Conservation (phyloP, 1,140 invertebrate genomes). For the Hypothenemus hampei region DNA sequence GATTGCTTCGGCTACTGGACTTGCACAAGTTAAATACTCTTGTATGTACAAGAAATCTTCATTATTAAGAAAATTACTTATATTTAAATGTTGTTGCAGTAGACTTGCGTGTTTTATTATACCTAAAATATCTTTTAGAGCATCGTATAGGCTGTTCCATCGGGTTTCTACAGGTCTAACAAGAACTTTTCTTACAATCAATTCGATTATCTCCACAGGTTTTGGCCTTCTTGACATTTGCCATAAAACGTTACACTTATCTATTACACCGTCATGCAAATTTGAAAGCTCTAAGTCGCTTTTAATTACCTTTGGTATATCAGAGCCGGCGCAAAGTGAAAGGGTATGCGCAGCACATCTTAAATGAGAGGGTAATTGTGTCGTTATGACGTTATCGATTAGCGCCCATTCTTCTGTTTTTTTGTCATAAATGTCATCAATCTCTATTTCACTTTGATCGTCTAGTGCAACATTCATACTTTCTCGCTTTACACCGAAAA, state of each 20-base stretch:
- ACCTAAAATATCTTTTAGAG: not conserved
- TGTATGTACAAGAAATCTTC: not conserved
- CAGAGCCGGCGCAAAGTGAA: not conserved
- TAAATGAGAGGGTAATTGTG: not conserved
- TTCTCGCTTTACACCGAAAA: not conserved
- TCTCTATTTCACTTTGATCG: not conserved
- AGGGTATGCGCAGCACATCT: not conserved
- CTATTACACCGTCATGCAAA: not conserved
- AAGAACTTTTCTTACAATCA: not conserved
- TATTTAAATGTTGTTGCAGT: not conserved
- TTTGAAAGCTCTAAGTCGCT: not conserved
- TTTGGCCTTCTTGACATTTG: not conserved
- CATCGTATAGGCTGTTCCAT: not conserved
- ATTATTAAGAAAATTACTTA: not conserved
- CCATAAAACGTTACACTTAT: not conserved
- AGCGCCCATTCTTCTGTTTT: not conserved
- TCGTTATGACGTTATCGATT: not conserved
- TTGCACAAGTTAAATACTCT: not conserved
- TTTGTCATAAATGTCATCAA: too few relatives aligned
- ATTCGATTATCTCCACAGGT: not conserved
- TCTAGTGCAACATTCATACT: not conserved
- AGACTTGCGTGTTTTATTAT: not conserved
- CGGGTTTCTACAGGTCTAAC: not conserved
- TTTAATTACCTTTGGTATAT: not conserved
- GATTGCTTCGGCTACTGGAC: not conserved